phyloP scores from a whole-genome alignment of 2,888 invertebrate genomes.

The Leucania comma region DNA sequence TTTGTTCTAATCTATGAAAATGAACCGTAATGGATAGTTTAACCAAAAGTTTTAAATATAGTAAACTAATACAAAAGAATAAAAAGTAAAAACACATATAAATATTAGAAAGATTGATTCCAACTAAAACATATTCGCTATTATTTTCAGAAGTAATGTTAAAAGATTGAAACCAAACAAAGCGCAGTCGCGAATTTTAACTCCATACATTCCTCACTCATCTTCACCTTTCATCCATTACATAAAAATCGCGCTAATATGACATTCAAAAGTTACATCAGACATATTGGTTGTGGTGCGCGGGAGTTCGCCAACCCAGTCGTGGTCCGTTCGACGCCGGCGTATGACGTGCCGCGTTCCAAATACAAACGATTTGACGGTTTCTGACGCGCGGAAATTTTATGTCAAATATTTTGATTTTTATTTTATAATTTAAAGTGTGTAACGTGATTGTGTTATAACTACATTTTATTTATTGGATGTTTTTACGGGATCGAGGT shows the following conservation, averaged over 20 bases:
- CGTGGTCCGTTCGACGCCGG: constrained; percentile 63
- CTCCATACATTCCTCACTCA: constrained; percentile 37
- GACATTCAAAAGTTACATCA: constrained; percentile 68
- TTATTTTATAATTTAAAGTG: constrained; percentile 49
- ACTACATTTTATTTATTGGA: constrained; percentile 62
- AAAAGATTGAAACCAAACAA: constrained; percentile 7
- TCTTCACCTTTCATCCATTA: constrained; percentile 68
- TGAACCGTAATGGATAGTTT: too few relatives aligned
- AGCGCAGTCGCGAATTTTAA: constrained; percentile 24
- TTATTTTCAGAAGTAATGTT: not conserved
- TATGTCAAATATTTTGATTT: constrained; percentile 75
- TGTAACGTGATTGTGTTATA: constrained; percentile 69
- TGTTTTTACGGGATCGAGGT: constrained; percentile 66
- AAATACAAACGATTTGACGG: constrained; percentile 76
- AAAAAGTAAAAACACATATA: not conserved
- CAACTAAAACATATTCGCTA: not conserved
- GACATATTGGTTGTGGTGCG: constrained; percentile 59
- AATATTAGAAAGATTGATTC: not conserved
- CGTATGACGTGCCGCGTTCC: constrained; percentile 62
- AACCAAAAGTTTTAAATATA: too few relatives aligned
- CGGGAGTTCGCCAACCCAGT: constrained; percentile 67
- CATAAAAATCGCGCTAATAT: constrained; percentile 67
- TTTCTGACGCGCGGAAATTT: constrained; percentile 78
- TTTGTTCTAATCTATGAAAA: too few relatives aligned
- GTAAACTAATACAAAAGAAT: too few relatives aligned